Base-by-base conservation (phyloP, 2,113 vertebrate species). In the Labeo catla region DNA sequence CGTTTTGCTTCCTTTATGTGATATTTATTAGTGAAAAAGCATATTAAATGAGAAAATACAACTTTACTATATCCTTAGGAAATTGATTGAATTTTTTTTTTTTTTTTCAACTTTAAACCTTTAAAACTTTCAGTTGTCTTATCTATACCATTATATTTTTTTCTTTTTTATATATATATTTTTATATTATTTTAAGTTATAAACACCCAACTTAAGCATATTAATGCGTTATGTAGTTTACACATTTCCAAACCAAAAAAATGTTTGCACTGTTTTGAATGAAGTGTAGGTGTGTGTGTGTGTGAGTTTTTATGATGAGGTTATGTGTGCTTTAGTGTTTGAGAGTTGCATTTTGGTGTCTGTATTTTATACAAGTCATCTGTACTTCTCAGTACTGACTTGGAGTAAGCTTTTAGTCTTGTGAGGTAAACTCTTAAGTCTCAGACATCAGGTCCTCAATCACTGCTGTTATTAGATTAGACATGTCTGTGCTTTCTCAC, bases 401-500 rank as follows among this genome's bases (percentile, higher is more conserved):
- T 73, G 43, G 19, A 12, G 70, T 73, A 47, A 73, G 43, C 9
- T 47, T 73, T 73, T 73, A 45, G 70, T 73, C 12, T 50, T 4
- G 72, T 50, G 12, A 76, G 72, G n/a, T 50, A 13, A 76, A 49
- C 45, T 10, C 43, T 49, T 0, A 1, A 76, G 72, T 50, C 45
- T 49, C 6, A 1, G 11, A 76, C 72, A 50, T 76, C n/a, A 49
- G 72, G 21, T 76, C n/a, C 43, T 76, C 72, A 74, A 23, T 76
- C n/a, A 50, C 72, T 76, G 72, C n/a, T 49, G 11, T 49, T 50
- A 74, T 50, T 76, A n/a, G 72, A 74, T 74, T 49, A 76, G 72
- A 76, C 43, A 28, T 49, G 72, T 50, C 45, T 76, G 43, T 13
- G 45, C 72, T 76, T 49, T 76, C 72, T 76, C 6, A 1, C 45